These are phyloP conservation scores for Zoanthus solanderi DNA, from an alignment of 92 coral and sea anemone genomes.

Conservation along the genomic window DNA sequence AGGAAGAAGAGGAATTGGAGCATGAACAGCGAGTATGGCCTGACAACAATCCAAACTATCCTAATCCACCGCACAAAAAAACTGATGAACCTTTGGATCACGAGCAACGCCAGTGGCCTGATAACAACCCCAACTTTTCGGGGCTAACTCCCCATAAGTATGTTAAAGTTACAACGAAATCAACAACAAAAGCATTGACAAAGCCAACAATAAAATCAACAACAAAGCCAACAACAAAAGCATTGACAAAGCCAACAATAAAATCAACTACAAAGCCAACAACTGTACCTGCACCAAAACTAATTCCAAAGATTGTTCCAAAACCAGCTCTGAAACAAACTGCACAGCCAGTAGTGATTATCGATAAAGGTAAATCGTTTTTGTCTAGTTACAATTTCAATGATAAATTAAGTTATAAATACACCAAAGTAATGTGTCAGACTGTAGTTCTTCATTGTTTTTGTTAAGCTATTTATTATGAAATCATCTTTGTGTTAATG, in stretches of 20 bases:
- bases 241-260: constrained; percentile 39
- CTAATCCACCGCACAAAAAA: constrained; percentile 53
- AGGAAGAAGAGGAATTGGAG: constrained; percentile 41
- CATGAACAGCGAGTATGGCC: constrained; percentile 57
- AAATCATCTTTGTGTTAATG: no score
- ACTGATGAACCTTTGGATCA: constrained; percentile 44
- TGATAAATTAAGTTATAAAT: background rate
- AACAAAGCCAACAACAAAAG: constrained; percentile 41
- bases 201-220: constrained; percentile 28
- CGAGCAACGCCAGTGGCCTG: constrained; percentile 35
- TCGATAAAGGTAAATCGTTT: constrained; percentile 28
- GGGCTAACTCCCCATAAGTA: background rate
- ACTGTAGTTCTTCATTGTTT: no score
- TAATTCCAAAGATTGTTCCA: constrained; percentile 52
- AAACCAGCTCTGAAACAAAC: constrained; percentile 29
- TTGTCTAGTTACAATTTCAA: no score
- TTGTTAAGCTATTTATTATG: no score
- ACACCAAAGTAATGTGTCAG: background rate
- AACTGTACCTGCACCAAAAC: constrained; percentile 22
- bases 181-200: constrained; percentile 44
- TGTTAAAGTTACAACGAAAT: constrained; percentile 43
- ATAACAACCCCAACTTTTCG: constrained; percentile 17
- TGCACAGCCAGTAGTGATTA: constrained; percentile 12
- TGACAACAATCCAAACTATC: constrained; percentile 92
- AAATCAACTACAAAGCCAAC: constrained; percentile 46